Evolutionary conservation across 1,140 invertebrate genomes (phyloP).

Genomic region (Archivesica marissinica): DNA sequence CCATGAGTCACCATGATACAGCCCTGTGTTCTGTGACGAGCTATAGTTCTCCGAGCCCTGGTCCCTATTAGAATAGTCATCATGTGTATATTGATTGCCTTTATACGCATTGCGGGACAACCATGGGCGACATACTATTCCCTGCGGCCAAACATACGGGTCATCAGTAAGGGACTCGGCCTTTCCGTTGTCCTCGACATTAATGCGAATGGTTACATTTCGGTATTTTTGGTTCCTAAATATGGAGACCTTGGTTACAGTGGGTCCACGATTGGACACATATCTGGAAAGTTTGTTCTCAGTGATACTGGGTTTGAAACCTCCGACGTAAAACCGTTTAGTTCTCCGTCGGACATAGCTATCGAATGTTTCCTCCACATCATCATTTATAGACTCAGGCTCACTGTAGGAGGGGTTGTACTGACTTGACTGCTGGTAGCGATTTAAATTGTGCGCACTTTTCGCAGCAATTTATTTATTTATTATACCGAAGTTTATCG

Average conservation of each 20-base stretch:
- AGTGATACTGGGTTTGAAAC: not conserved
- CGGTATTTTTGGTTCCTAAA: not conserved
- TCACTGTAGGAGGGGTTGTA: no score
- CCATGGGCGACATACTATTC: not conserved
- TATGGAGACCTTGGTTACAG: not conserved
- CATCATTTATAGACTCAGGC: no score
- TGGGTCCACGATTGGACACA: not conserved
- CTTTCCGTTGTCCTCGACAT: slow-evolving; percentile 3
- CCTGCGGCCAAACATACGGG: not conserved
- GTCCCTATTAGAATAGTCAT: not conserved
- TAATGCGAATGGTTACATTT: not conserved
- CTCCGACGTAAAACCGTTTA: not conserved
- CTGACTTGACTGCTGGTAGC: no score
- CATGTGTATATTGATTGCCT: not conserved
- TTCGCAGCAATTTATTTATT: no score
- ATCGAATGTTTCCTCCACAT: not conserved
- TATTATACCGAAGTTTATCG: no score
- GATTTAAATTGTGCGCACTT: no score
- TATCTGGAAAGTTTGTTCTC: not conserved
- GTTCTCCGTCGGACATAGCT: not conserved
- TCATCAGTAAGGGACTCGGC: not conserved
- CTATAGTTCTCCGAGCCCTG: not conserved
- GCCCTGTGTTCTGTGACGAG: not conserved
- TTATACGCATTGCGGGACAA: not conserved
- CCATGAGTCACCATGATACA: not conserved